Base-by-base conservation (phyloP, 2,113 vertebrate species). In the Amphilophus citrinellus region DNA sequence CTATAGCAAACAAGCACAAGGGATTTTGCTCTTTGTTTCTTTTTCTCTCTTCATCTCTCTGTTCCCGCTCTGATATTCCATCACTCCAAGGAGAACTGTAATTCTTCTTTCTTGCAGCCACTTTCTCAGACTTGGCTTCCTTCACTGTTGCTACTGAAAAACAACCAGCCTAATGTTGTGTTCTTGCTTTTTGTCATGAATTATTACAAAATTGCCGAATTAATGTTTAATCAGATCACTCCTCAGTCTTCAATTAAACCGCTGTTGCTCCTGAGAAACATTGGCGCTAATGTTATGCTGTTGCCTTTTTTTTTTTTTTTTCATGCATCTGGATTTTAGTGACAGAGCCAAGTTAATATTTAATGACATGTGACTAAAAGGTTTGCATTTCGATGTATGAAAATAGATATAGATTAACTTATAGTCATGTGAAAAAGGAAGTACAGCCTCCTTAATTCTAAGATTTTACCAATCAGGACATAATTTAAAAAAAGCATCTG, bases 191-290 rank as follows among this genome's bases (percentile, higher is more conserved):
- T 71, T 73, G 66, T 73, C 17, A 1, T 35, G 47, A 56, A 56
- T 73, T 73, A 73, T 73, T 56, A n/a, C 44, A 53, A 73, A 73
- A 56, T 56, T 35, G 27, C 2, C 47, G 6, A 73, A 56, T 73
- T 56, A 73, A 73, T 56, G 4, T 56, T 32, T 73, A 73, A 56
- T 56, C 24, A 35, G 17, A 56, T 73, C 47, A 56, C 47, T 73
- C 68, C 68, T 47, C 68, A 73, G 27, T 56, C 88, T 83, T 77
- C 24, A 2, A 65, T 82, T 27, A 50, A 88, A 84, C 84, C 63
- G 56, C 65, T 80, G 82, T 32, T 44, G 35, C 61, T 79, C 58
- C 27, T 2, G n/a, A n/a, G 50, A 22, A 27, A 35, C 39, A 18
- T 7, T n/a, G 10, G 5, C 58, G 58, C 76, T 75, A n/a, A 75